Conservation (phyloP, 2,888 invertebrate species). For the Eucera pruinosa region DNA sequence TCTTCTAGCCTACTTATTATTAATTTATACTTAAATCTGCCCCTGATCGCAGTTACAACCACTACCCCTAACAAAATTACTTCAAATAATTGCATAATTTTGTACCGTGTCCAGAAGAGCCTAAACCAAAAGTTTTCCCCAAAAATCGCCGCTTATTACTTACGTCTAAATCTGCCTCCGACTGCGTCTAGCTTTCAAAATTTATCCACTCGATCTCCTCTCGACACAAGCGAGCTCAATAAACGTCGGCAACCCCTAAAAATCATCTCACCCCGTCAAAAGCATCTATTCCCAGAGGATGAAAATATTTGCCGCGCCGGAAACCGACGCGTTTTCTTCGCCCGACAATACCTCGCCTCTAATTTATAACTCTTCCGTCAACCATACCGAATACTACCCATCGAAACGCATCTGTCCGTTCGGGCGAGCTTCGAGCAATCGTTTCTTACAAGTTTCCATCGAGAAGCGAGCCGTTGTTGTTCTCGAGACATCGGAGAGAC, state of each 20-base stretch:
- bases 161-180: too few relatives aligned
- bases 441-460: too few relatives aligned
- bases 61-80: too few relatives aligned
- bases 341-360: conserved; percentile 28
- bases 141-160: too few relatives aligned
- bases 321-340: conserved; percentile 45
- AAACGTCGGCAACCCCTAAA: neutral
- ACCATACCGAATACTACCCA: neutral
- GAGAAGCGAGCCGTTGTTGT: conserved; percentile 4
- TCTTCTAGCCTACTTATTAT: too few relatives aligned
- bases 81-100: too few relatives aligned
- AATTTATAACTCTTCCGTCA: conserved; percentile 66
- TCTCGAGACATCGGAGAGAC: conserved; percentile 12
- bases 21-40: too few relatives aligned
- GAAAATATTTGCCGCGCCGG: conserved; percentile 52
- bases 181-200: too few relatives aligned
- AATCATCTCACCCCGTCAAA: neutral
- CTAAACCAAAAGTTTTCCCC: too few relatives aligned
- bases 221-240: neutral
- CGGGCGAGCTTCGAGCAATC: neutral
- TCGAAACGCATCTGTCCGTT: conserved; percentile 45
- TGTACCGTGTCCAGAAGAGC: too few relatives aligned
- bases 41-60: too few relatives aligned
- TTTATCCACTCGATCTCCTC: too few relatives aligned
- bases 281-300: conserved; percentile 30